Evolutionary conservation across 1,140 invertebrate species (phyloP), one percentile per base, ranked within the genome.

Genomic region (Saccostrea cuccullata): DNA sequence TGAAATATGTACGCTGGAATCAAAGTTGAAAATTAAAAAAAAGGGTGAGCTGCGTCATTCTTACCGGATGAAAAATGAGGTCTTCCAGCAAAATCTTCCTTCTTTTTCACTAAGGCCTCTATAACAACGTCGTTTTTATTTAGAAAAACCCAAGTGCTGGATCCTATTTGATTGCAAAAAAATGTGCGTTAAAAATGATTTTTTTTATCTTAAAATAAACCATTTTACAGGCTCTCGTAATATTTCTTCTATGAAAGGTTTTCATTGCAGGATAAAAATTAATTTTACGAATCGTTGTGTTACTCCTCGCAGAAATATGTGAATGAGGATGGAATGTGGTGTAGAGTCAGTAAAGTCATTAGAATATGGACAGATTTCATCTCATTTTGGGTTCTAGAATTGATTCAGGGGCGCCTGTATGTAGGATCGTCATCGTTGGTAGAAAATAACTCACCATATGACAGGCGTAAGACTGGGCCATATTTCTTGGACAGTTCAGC

Each of bases 41-140:
- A n/a, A n/a, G 1, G 47, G 9, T 47, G 9, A 47, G 9, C 9
- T 47, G 9, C 6, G 5, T 20, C 12, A 0, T 60, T 20, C n/a
- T 77, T 92, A 87, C 89, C 23, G 70, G 89, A 87, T 20, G 55
- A 40, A 82, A 86, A 55, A 0, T 56, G 9, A 40, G 88, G 87
- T 58, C 90, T 88, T 36, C 83, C 73, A 64, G 87, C 88, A 87
- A 90, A 90, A 58, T 87, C 86, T 1, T 84, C 83, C 47, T 85
- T 83, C 26, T 55, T 89, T 40, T 82, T 90, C 4, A 89, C 86
- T 40, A 90, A n/a, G 4, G 86, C 90, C 20, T 90, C 90, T 12
- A 56, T 64, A 0, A 85, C 84, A 58, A 56, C 83, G 55, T 90
- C 73, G n/a, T 87, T 83, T 26, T 83, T 64, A 56, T 89, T 90